Base-by-base conservation (phyloP, 2,113 vertebrate genomes). In the Paradoxurus hermaphroditus region DNA sequence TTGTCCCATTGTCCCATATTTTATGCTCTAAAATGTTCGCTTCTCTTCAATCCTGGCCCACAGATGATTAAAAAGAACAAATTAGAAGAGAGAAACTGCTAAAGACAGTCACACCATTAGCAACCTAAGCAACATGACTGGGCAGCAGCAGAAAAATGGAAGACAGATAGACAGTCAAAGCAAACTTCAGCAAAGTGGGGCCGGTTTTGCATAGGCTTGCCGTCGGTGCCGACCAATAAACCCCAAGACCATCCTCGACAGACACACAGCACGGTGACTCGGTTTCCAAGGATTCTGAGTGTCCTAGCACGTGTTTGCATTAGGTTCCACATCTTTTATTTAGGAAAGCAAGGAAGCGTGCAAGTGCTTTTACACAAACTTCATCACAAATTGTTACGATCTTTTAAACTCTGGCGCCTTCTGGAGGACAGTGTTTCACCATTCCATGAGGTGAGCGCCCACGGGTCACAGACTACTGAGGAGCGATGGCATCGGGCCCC, bases 381-480 rank as follows among this genome's bases (percentile, higher is more conserved):
- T 65, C 82, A 65, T 83, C 78, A 88, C 91, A 94, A 90, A 67
- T 34, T 84, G 44, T 41, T 90, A 51, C 31, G 31, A 14, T 83
- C 56, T 83, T 79, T 94, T 73, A 90, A 82, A 53, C 49, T 31
- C 13, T 5, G 34, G 13, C 34, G 70, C 15, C 87, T 79, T 82
- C 65, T 13, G 31, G 13, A 79, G 34, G 67, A 85, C 31, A 9
- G 6, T 2, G 4, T 27, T 78, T 86, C 62, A 46, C 36, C 83
- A 5, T 53, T 59, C 39, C 16, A n/a, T 1, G 16, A 18, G 6
- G 39, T 49, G 34, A 90, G 46, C 7, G 34, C 15, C 73, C 29
- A 18, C 1, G 18, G 46, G 36, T 67, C 78, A 82, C 62, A 39
- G 36, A 7, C 9, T 41, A 51, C 87, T 16, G 18, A 78, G 7